Conservation (phyloP, 2,113 vertebrate species). For the Psilopsiagon aurifrons region DNA sequence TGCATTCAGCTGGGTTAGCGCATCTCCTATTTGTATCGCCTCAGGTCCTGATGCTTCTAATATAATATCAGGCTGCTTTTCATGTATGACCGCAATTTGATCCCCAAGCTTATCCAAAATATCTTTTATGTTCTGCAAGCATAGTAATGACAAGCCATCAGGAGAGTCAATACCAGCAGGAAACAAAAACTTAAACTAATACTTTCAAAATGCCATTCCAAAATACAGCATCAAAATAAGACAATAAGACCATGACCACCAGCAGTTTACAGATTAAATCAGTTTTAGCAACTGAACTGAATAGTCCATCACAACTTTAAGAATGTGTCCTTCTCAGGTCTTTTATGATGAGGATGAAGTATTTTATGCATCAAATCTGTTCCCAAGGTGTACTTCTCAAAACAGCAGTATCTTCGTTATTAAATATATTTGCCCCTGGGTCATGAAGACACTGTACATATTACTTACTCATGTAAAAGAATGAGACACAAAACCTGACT, state of each 20-base stretch:
- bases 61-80: slow-evolving; percentile 89
- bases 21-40: slow-evolving; percentile 85
- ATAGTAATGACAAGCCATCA: neutral
- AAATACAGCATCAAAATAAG: neutral
- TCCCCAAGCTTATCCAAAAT: slow-evolving; percentile 87
- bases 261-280: neutral
- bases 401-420: neutral
- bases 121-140: slow-evolving; percentile 85
- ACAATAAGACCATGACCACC: neutral
- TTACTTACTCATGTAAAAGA: neutral
- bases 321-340: fast-evolving
- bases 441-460: neutral
- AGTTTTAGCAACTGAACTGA: neutral
- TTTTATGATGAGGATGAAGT: neutral
- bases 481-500: neutral
- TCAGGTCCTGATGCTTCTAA: slow-evolving; percentile 84
- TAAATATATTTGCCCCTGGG: neutral
- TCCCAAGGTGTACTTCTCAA: neutral
- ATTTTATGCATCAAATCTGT: neutral
- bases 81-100: slow-evolving; percentile 85
- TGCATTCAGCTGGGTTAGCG: slow-evolving; percentile 86
- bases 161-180: neutral
- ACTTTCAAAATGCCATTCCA: neutral
- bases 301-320: neutral
- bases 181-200: neutral